A percentile compares a stretch with the other conserved stretches of the same genome.
These are phyloP conservation scores for Pygoscelis adeliae DNA, from an alignment of 2,113 vertebrate species.

Conservation along the genomic window DNA sequence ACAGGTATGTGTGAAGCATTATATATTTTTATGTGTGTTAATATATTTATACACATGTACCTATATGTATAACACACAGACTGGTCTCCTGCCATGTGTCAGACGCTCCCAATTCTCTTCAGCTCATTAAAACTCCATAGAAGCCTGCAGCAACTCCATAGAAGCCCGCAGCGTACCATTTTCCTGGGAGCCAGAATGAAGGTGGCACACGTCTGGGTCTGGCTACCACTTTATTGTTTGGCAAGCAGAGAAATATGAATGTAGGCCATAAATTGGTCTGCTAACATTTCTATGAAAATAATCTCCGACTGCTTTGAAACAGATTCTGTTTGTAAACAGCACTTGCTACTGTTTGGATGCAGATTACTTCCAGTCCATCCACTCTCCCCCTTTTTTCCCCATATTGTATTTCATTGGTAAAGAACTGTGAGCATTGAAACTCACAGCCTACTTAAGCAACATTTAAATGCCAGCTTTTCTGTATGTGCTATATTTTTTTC, in stretches of 20 bases:
- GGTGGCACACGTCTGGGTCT: neutral
- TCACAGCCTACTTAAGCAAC: neutral
- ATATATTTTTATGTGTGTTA: neutral
- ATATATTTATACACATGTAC: neutral
- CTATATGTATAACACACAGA: neutral
- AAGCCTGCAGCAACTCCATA: neutral
- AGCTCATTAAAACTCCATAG: neutral
- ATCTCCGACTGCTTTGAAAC: neutral
- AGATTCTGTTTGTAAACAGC: slow-evolving; percentile 41
- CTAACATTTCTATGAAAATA: slow-evolving; percentile 3
- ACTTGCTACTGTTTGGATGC: neutral
- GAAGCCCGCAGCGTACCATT: neutral
- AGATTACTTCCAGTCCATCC: neutral
- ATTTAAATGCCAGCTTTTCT: neutral
- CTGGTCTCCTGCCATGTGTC: neutral
- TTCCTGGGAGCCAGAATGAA: neutral
- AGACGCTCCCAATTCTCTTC: neutral
- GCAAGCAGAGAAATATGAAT: neutral
- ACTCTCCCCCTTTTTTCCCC: neutral
- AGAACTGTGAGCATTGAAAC: neutral
- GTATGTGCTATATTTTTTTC: neutral
- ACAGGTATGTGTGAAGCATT: neutral
- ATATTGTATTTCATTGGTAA: neutral
- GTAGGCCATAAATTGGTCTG: neutral
- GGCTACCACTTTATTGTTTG: neutral